Evolutionary conservation across 2,797 vertebrate species (phyloP).

Genomic region (Botia kubotai): DNA sequence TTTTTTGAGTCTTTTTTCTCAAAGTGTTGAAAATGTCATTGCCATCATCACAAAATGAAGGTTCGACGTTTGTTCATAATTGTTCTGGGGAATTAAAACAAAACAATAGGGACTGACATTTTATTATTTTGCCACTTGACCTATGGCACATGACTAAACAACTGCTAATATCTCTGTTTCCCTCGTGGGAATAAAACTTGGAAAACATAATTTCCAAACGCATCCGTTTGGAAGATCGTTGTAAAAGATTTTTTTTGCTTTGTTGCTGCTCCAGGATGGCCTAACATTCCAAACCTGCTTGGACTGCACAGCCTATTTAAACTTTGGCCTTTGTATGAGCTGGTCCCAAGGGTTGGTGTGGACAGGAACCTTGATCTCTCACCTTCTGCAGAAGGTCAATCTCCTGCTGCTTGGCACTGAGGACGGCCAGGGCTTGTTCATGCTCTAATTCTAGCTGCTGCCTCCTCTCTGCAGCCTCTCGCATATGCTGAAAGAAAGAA

Average conservation of each 20-base stretch:
- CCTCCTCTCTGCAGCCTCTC: constrained; percentile 96
- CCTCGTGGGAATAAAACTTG: too few relatives aligned
- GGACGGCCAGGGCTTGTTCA: constrained; percentile 97
- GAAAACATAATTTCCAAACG: too few relatives aligned
- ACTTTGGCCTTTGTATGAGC: not conserved
- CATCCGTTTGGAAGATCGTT: too few relatives aligned
- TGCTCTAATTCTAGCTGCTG: constrained; percentile 99
- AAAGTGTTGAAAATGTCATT: too few relatives aligned
- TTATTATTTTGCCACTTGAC: too few relatives aligned
- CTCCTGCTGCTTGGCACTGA: constrained; percentile 98
- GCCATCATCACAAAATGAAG: too few relatives aligned
- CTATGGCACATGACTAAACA: too few relatives aligned
- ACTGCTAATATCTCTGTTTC: too few relatives aligned
- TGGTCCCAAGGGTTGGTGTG: constrained; percentile 43
- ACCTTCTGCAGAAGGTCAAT: constrained; percentile 98
- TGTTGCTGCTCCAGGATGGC: not conserved
- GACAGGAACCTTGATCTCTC: constrained; percentile 62
- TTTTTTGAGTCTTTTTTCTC: too few relatives aligned
- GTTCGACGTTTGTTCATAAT: too few relatives aligned
- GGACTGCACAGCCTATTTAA: constrained; percentile 46
- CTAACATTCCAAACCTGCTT: not conserved
- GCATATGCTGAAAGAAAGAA: constrained; percentile 88
- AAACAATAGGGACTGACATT: too few relatives aligned
- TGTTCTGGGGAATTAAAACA: too few relatives aligned
- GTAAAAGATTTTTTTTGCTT: not conserved